Base-by-base conservation (phyloP, 2,113 vertebrate species). In the Anser cygnoides region DNA sequence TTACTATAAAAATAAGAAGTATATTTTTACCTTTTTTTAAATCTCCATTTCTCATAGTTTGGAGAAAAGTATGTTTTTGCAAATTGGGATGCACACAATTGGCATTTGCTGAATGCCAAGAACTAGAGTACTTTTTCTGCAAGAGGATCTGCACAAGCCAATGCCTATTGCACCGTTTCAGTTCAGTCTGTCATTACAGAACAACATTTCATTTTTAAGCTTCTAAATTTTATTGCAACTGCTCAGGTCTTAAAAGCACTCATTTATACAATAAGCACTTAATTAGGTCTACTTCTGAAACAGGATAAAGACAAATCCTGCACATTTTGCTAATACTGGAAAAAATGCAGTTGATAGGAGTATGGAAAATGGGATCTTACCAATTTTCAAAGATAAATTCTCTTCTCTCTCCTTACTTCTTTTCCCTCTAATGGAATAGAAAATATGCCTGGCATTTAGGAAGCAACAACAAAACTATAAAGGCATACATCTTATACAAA, bases 261-360 rank as follows among this genome's bases (percentile, higher is more conserved):
- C n/a, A 41, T 77, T 92, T 87, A 66, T 50, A 80, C 71, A 86
- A 80, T 66, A 80, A 85, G 71, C 74, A 71, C 39, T 93, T 93
- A 80, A 94, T 93, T 90, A 90, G 52, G 62, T 73, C 76, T 91
- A 3, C 72, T 82, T 59, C 81, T 93, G 49, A 91, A 72, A 75
- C 0, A 68, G 70, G 74, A 82, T 82, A 58, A 94, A 94, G 57
- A 57, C 85, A 86, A 92, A 86, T 87, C 68, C 79, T 85, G 92
- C 59, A 62, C 14, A 19, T 83, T 90, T 85, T 93, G 67, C 50
- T 86, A 94, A 90, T 44, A 49, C 44, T 65, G 75, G 68, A 15
- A 70, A 84, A 88, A 94, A 68, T 65, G 68, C 43, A 52, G 52
- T 31, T 86, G 57, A 87, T 18, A 49, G 83, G 79, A 86, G 54